Percentiles rank a stretch among this genome's conserved stretches.
Conservation (phyloP, 2,113 vertebrate genomes). For the Sturnira hondurensis region DNA sequence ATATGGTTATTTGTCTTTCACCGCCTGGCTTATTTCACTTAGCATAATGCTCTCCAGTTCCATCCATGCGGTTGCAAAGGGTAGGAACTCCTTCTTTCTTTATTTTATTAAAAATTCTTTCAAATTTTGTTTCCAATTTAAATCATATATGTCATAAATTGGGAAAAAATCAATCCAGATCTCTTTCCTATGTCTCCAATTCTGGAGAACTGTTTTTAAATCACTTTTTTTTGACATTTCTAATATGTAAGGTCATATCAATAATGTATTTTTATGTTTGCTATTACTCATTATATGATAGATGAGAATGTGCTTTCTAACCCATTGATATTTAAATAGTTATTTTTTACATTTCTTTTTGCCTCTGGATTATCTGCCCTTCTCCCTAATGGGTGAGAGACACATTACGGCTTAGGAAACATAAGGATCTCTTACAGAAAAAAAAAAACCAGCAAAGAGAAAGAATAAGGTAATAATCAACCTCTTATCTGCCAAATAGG, state of each 20-base stretch:
- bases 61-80: no score
- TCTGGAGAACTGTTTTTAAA: background rate
- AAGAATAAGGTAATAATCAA: background rate
- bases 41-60: no score
- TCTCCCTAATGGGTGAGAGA: background rate
- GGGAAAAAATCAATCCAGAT: no score
- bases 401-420: background rate
- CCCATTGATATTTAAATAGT: background rate
- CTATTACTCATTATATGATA: background rate
- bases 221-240: background rate
- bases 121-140: background rate
- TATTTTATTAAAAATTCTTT: background rate
- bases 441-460: background rate
- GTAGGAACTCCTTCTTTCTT: no score
- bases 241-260: background rate
- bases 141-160: background rate
- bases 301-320: background rate
- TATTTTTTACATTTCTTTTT: background rate
- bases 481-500: background rate
- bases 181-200: background rate
- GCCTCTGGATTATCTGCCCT: background rate
- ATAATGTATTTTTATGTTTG: background rate
- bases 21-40: no score
- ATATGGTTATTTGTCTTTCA: no score
- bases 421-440: background rate